phyloP scores from a whole-genome alignment of 1,140 invertebrate species.

The Magallana gigas region DNA sequence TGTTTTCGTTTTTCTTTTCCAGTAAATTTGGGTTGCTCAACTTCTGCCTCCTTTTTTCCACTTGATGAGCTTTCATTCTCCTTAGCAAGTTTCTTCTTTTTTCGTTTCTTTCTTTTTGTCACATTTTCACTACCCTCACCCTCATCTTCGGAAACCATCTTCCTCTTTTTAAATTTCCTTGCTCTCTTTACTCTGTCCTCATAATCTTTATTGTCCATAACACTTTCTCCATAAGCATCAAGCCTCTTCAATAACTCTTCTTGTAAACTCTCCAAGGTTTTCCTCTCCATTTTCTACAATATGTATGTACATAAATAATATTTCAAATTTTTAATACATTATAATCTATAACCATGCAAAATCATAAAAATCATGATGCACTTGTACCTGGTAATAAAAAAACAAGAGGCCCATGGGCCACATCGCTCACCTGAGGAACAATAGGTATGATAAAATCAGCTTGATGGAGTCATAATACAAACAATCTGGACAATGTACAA shows the following conservation, averaged over 20 bases:
- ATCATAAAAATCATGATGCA: neutral
- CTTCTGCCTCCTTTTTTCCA: neutral
- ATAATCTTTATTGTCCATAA: slow-evolving; percentile 34
- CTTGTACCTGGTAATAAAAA: too few relatives aligned
- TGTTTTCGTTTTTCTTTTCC: slow-evolving; percentile 37
- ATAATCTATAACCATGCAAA: neutral
- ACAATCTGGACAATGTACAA: too few relatives aligned
- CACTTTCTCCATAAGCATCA: slow-evolving; percentile 29
- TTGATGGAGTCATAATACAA: too few relatives aligned
- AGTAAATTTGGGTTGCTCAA: neutral
- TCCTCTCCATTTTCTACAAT: slow-evolving; percentile 5
- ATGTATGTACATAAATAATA: neutral
- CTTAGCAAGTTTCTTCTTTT: slow-evolving; percentile 11
- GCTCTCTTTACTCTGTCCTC: neutral
- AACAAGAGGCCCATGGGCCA: too few relatives aligned
- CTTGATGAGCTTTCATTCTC: neutral
- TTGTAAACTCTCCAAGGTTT: slow-evolving; percentile 17
- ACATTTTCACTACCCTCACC: neutral
- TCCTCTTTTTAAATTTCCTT: slow-evolving; percentile 22
- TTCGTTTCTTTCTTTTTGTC: slow-evolving; percentile 5
- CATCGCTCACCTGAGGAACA: too few relatives aligned
- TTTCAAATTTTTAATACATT: neutral
- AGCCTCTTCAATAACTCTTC: slow-evolving; percentile 39
- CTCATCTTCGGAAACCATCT: neutral
- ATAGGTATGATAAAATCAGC: too few relatives aligned